Evolutionary conservation across 2,888 invertebrate species (phyloP).

Genomic region (Idaea biselata): DNA sequence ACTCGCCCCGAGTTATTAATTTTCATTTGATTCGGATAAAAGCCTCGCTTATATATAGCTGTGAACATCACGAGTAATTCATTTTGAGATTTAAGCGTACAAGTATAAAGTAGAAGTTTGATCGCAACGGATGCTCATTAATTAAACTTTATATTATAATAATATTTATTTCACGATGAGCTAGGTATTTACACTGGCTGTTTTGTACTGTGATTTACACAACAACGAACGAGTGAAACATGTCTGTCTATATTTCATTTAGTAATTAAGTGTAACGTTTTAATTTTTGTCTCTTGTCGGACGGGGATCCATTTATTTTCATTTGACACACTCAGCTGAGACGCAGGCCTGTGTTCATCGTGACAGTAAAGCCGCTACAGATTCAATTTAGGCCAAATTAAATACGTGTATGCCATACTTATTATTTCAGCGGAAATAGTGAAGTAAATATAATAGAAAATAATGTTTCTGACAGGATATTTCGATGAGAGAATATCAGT

Average conservation of each 20-base stretch:
- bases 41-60: conserved; percentile 37
- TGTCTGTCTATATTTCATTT: neutral
- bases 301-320: conserved; percentile 64
- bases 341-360: conserved; percentile 30
- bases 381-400: conserved; percentile 12
- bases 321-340: conserved; percentile 57
- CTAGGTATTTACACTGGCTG: too few species aligned
- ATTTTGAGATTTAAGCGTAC: conserved; percentile 23
- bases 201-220: too few species aligned
- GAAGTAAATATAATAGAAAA: neutral
- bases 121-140: too few species aligned
- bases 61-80: conserved; percentile 37
- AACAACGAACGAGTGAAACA: neutral
- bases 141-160: too few species aligned
- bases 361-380: conserved; percentile 24
- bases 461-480: too few species aligned
- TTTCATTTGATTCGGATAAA: conserved; percentile 61
- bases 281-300: conserved; percentile 18
- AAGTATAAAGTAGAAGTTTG: too few species aligned
- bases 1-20: conserved; percentile 56
- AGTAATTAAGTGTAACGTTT: conserved; percentile 17
- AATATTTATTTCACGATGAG: too few species aligned
- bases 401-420: conserved; percentile 1
- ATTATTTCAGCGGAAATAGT: conserved; percentile 6
- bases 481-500: neutral